Base-by-base conservation (phyloP, 2,113 vertebrate species). In the Malurus elegans region DNA sequence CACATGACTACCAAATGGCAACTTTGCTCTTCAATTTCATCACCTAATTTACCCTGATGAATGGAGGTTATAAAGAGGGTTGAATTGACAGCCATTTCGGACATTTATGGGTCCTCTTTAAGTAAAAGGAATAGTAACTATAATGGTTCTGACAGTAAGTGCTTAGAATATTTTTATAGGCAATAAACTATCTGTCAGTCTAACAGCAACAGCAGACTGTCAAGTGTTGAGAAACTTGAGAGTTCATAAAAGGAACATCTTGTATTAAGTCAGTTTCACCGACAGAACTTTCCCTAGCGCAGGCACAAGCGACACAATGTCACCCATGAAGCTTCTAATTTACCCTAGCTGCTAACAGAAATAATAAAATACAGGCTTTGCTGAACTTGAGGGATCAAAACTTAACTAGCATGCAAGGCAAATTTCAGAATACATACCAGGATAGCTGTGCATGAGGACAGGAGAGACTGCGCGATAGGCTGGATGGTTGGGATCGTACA, bases 391-490 rank as follows among this genome's bases (percentile, higher is more conserved):
- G 4, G 11, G 17, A 78, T n/a, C 36, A 88, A 86, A 69, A 58
- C 29, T 80, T 92, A 88, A 69, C 38, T 23, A 74, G 18, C 0
- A 2, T 24, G 15, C 66, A 90, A 86, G 26, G 42, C 38, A 42
- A 64, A 47, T 61, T 86, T 76, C 82, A 92, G 92, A 98, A 98
- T 98, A 98, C 98, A 91, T 98, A 99, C 99, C 99, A 97, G 99
- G 99, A 96, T 99, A 99, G 67, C 98, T 98, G 98, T 99, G 99
- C 98, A 99, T 98, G 93, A 99, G 97, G 73, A 99, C 99, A 6
- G 99, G 99, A 92, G 99, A 99, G 71, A 99, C 98, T 76, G 99
- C 99, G 3, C 99, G 98, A 96, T 99, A 99, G 56, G 99, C 98
- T 79, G 98, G 98, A 97, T 98, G 99, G 88, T 98, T 97, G 58